Conservation (phyloP, 1,140 invertebrate species). For the Himalopsyche phryganea region DNA sequence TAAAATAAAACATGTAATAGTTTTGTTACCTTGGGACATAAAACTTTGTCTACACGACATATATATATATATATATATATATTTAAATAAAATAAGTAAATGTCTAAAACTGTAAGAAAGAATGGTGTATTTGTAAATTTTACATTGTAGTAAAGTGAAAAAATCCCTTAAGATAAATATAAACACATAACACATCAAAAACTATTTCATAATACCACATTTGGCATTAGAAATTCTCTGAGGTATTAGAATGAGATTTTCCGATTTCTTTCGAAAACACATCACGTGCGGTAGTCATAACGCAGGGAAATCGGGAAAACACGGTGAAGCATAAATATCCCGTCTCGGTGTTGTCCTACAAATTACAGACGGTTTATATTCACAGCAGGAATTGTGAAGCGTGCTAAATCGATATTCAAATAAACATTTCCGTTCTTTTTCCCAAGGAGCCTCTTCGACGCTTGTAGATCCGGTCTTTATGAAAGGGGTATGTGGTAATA, state of each 20-base stretch:
- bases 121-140: no score
- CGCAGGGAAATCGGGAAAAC: conserved; percentile 21
- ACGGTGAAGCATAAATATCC: conserved; percentile 3
- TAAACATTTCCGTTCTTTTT: conserved; percentile 17
- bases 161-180: background rate
- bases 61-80: no score
- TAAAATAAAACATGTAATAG: no score
- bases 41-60: no score
- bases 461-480: no score
- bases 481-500: conserved; percentile 4
- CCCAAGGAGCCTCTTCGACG: no score
- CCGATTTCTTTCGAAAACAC: conserved; percentile 3
- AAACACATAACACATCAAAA: conserved; percentile 10
- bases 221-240: conserved; percentile 11
- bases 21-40: no score
- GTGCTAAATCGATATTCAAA: conserved; percentile 32
- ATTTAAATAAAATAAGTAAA: no score
- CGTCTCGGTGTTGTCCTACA: conserved; percentile 3
- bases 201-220: conserved; percentile 4
- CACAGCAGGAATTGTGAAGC: conserved; percentile 5
- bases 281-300: conserved; percentile 26
- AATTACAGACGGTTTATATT: conserved; percentile 29
- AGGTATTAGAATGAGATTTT: conserved; percentile 12
- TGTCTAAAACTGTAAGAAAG: no score
- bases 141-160: background rate